phyloP scores from a whole-genome alignment of 2,797 vertebrate species.

The Epinephelus malabaricus region DNA sequence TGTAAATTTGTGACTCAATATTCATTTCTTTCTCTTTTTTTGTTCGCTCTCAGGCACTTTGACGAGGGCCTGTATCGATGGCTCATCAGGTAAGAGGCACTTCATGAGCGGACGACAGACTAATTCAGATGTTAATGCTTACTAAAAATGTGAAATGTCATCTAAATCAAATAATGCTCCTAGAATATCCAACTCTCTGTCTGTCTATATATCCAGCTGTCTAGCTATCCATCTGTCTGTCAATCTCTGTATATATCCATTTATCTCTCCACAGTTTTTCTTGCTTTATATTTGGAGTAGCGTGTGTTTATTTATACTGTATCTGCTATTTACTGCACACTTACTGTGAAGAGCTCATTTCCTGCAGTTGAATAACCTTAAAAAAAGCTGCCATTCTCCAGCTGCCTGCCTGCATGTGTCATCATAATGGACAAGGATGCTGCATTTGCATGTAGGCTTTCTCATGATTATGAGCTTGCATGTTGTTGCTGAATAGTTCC shows the following conservation, averaged over 20 bases:
- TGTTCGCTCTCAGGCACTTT: conserved; percentile 90
- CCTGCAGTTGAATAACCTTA: conserved; percentile 52
- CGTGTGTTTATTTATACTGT: conserved; percentile 13
- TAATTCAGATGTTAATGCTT: conserved; percentile 70
- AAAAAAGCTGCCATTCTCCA: conserved; percentile 45
- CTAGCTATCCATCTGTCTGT: background rate
- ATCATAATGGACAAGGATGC: conserved; percentile 72
- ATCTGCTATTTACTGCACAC: conserved; percentile 28
- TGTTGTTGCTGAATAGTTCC: conserved; percentile 65
- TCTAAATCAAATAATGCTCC: conserved; percentile 49
- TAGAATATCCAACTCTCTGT: background rate
- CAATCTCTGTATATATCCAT: background rate
- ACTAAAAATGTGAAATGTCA: conserved; percentile 51
- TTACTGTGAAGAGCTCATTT: conserved; percentile 58
- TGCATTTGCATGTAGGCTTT: conserved; percentile 81
- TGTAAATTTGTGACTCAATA: conserved; percentile 70
- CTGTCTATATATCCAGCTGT: background rate
- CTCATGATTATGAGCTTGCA: conserved; percentile 76
- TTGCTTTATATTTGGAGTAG: conserved; percentile 36
- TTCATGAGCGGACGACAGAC: conserved; percentile 51
- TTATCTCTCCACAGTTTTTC: background rate
- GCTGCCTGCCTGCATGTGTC: conserved; percentile 59
- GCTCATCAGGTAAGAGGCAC: conserved; percentile 94
- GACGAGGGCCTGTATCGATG: conserved; percentile 97
- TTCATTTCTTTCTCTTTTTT: conserved; percentile 41